Conservation (phyloP, 2,888 invertebrate species). For the Meta bourneti region DNA sequence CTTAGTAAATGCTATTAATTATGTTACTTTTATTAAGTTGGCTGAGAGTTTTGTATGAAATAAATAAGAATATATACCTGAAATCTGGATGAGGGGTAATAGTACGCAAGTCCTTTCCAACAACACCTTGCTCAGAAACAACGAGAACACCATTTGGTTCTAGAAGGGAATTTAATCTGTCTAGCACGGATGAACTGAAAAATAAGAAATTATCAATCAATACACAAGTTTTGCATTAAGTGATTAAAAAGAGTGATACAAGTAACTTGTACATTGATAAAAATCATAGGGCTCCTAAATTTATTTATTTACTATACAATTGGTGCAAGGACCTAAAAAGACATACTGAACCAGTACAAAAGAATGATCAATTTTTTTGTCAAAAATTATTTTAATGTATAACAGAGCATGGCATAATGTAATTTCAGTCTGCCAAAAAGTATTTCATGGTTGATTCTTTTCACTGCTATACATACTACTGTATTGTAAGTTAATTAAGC, state of each 20-base stretch:
- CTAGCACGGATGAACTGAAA: conserved; percentile 93
- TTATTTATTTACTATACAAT: background rate
- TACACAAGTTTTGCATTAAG: no score
- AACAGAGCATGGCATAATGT: background rate
- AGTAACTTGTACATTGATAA: no score
- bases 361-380: no score
- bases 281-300: background rate
- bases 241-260: no score
- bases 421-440: no score
- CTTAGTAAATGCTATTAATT: background rate
- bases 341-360: no score
- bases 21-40: background rate
- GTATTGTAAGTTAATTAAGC: background rate
- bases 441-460: no score
- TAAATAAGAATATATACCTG: conserved; percentile 80
- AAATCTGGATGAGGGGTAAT: conserved; percentile 94
- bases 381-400: no score
- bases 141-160: conserved; percentile 94
- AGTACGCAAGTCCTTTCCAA: conserved; percentile 86
- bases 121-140: conserved; percentile 94
- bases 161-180: conserved; percentile 95
- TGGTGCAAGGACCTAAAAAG: background rate
- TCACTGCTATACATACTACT: no score
- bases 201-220: background rate
- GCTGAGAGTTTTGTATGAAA: background rate